These are phyloP conservation scores for Invenusta paracnida DNA, from an alignment of 2,888 invertebrate genomes.

Conservation along the genomic window DNA sequence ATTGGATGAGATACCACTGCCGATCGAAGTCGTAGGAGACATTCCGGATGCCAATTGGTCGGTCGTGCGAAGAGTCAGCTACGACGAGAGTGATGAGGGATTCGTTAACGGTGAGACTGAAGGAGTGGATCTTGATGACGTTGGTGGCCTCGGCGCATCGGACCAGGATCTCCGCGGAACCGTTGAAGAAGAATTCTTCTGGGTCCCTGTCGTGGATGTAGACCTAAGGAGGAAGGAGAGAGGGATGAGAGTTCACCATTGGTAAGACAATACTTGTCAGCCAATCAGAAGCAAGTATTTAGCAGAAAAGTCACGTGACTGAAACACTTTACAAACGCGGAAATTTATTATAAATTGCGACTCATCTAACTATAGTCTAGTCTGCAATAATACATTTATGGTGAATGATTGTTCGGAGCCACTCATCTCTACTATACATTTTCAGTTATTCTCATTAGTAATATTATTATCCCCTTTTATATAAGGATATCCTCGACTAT, in stretches of 20 bases:
- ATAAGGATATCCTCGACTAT: no score
- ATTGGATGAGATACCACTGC: slow-evolving; percentile 39
- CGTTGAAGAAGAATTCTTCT: slow-evolving; percentile 50
- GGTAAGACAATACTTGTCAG: no score
- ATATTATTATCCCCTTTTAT: no score
- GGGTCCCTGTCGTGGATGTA: slow-evolving; percentile 51
- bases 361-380: no score
- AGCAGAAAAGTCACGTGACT: no score
- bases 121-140: slow-evolving; percentile 50
- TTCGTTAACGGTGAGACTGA: slow-evolving; percentile 48
- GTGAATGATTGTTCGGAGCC: no score
- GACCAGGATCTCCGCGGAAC: slow-evolving; percentile 49
- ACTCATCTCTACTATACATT: no score
- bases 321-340: no score
- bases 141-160: slow-evolving; percentile 46
- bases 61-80: not conserved
- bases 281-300: no score
- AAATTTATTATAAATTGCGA: no score
- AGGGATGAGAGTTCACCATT: not conserved
- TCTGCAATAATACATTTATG: no score
- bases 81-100: not conserved
- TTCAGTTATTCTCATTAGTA: no score
- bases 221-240: slow-evolving; percentile 43
- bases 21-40: slow-evolving; percentile 38
- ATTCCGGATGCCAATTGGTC: slow-evolving; percentile 62